These are phyloP conservation scores for Macrotis lagotis DNA, from an alignment of 2,113 vertebrate genomes.

Conservation along the genomic window DNA sequence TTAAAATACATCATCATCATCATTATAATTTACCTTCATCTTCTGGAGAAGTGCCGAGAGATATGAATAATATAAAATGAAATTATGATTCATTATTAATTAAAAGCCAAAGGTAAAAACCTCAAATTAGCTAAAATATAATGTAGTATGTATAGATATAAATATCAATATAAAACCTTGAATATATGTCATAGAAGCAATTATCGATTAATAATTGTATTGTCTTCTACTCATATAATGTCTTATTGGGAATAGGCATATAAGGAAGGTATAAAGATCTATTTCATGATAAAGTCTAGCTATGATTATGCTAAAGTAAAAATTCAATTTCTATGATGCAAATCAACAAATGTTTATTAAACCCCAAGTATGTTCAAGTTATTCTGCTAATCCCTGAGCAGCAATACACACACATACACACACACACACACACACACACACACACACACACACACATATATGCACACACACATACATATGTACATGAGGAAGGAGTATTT, in stretches of 20 bases:
- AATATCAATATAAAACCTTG: neutral
- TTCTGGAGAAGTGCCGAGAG: neutral
- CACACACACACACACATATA: too few relatives aligned
- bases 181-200: neutral
- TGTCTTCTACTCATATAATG: neutral
- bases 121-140: neutral
- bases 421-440: too few relatives aligned
- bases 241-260: neutral
- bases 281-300: neutral
- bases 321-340: neutral
- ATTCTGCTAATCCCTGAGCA: neutral
- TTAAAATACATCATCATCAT: neutral
- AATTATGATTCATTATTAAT: slow-evolving; percentile 1
- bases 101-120: neutral
- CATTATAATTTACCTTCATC: neutral
- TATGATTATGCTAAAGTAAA: neutral
- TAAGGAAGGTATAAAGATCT: neutral
- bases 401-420: neutral
- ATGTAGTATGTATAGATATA: neutral
- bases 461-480: too few relatives aligned
- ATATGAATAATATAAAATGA: neutral
- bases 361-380: neutral
- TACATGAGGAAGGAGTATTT: neutral
- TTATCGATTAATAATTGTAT: neutral
- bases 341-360: neutral